Percentiles rank a stretch among this genome's conserved stretches.
These are phyloP conservation scores for Camponotus pennsylvanicus DNA, from an alignment of 1,140 invertebrate species.

Conservation along the genomic window DNA sequence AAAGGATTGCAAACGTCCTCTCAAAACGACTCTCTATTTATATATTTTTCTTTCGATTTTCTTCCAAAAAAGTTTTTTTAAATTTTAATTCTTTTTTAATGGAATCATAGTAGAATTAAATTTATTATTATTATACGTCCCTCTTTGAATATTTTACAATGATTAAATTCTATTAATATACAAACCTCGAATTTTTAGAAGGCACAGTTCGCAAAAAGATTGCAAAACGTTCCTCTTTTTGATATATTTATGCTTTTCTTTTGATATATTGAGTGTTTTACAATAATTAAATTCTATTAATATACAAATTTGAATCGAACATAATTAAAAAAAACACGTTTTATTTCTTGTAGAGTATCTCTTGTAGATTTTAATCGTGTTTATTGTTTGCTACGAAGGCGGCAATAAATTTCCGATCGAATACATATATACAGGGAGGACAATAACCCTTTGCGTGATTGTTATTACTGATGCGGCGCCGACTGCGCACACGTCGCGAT, in stretches of 20 bases:
- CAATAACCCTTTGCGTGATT: conserved; percentile 33
- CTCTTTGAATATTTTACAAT: neutral
- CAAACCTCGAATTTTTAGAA: neutral
- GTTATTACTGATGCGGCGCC: conserved; percentile 48
- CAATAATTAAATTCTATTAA: neutral
- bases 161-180: neutral
- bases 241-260: neutral
- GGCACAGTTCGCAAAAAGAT: conserved; percentile 37
- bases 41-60: neutral
- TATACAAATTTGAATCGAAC: neutral
- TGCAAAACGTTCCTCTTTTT: neutral
- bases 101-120: too few relatives aligned
- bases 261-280: neutral
- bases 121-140: neutral
- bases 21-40: neutral
- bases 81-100: too few relatives aligned
- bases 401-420: conserved; percentile 63
- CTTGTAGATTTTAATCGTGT: conserved; percentile 17
- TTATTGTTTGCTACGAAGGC: neutral
- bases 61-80: too few relatives aligned
- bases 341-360: neutral
- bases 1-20: conserved; percentile 24
- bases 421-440: conserved; percentile 18
- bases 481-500: conserved; percentile 14
- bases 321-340: neutral